Conservation (phyloP, 2,888 invertebrate species). For the Caenorhabditis sp. region DNA sequence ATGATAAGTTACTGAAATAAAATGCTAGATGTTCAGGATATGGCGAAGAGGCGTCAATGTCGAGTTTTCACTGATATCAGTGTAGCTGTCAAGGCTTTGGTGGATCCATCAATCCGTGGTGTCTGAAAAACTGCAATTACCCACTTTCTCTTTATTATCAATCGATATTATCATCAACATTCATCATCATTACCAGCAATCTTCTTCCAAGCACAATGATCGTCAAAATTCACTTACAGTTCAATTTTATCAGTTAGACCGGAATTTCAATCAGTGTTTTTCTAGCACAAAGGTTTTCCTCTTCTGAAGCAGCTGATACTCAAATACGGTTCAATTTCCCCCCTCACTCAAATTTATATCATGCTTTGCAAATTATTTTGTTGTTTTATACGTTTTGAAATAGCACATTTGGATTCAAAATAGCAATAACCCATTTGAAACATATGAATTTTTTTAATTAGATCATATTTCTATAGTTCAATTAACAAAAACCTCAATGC, state of each 20-base stretch:
- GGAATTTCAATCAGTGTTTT: not conserved
- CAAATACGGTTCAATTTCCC: conserved; percentile 36
- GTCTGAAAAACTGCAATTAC: conserved; percentile 28
- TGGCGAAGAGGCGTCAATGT: conserved; percentile 81
- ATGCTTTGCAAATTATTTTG: conserved; percentile 11
- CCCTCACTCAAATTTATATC: conserved; percentile 8
- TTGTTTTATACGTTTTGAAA: conserved; percentile 10
- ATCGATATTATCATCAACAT: conserved; percentile 3
- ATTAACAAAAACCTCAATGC: not conserved
- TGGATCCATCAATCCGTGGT: conserved; percentile 53
- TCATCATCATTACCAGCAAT: conserved; percentile 25
- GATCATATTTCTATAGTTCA: not conserved
- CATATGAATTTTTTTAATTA: conserved; percentile 7
- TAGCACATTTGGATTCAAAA: conserved; percentile 2
- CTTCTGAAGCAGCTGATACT: conserved; percentile 33
- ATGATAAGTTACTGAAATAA: no score
- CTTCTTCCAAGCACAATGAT: conserved; percentile 26
- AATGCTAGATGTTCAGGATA: conserved; percentile 71
- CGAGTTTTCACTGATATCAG: conserved; percentile 75
- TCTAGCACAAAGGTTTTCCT: conserved; percentile 6
- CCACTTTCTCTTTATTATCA: conserved; percentile 5
- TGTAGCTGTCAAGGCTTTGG: conserved; percentile 65
- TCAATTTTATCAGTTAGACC: conserved; percentile 51
- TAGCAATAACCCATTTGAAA: conserved; percentile 4
- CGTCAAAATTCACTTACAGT: conserved; percentile 46